A percentile compares a stretch with the other conserved stretches of the same genome.
Evolutionary conservation across 2,113 vertebrate genomes (phyloP).

Genomic region (Heliornis fulica): DNA sequence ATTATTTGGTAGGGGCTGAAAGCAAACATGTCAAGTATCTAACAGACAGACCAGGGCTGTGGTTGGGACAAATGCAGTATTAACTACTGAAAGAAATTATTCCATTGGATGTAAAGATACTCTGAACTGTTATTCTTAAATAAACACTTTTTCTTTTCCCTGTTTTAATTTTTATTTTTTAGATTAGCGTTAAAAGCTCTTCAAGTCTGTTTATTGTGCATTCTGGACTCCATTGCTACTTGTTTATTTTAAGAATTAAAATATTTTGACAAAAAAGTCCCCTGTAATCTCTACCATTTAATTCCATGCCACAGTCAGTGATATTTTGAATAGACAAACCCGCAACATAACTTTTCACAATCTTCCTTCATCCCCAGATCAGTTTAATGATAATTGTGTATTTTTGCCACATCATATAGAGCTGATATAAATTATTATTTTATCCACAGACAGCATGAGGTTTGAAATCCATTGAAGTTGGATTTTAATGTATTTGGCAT

Average conservation of each 20-base stretch:
- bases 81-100: neutral
- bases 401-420: neutral
- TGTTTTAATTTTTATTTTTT: neutral
- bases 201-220: neutral
- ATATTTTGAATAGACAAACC: neutral
- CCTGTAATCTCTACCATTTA: neutral
- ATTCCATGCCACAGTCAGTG: neutral
- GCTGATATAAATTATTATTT: neutral
- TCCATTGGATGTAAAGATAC: neutral
- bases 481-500: neutral
- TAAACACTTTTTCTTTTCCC: neutral
- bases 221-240: neutral
- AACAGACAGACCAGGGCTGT: neutral
- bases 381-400: neutral
- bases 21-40: neutral
- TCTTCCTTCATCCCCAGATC: neutral
- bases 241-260: neutral
- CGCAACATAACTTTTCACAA: neutral
- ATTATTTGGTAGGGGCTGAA: neutral
- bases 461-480: neutral
- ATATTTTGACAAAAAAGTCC: neutral
- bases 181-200: neutral
- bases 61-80: neutral
- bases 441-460: neutral
- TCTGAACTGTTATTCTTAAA: neutral